These are phyloP conservation scores for Sialis lutaria DNA, from an alignment of 2,888 invertebrate genomes.

Conservation along the genomic window DNA sequence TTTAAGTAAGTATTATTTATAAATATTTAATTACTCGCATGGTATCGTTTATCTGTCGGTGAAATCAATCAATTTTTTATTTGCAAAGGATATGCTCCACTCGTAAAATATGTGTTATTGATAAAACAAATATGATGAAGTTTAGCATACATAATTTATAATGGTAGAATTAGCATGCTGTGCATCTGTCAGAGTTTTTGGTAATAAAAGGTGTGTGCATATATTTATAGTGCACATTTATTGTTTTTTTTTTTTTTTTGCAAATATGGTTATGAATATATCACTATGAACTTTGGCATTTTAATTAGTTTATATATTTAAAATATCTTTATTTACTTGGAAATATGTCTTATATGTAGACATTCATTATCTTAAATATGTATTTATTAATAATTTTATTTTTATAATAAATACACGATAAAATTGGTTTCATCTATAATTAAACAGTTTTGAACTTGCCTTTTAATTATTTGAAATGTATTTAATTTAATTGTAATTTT, in stretches of 20 bases:
- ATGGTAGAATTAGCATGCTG: conserved; percentile 25
- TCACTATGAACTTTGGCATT: background rate
- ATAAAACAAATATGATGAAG: conserved; percentile 25
- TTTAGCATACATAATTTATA: conserved; percentile 10
- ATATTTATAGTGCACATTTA: background rate
- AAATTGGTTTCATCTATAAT: no score
- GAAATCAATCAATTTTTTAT: conserved; percentile 2
- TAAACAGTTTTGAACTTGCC: no score
- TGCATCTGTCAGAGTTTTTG: conserved; percentile 19
- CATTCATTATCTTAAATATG: no score
- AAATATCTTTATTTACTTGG: no score
- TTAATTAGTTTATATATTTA: background rate
- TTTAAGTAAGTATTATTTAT: conserved; percentile 2
- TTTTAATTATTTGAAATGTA: no score
- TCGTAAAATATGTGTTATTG: conserved; percentile 16
- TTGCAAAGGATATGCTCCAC: background rate
- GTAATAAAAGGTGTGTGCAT: background rate
- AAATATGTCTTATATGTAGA: no score
- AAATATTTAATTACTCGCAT: background rate
- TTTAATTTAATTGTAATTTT: no score
- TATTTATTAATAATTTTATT: no score
- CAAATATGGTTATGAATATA: background rate
- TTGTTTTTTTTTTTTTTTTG: background rate
- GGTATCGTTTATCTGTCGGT: conserved; percentile 1
- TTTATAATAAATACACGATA: no score